Evolutionary conservation across 2,797 vertebrate genomes (phyloP), one percentile per base, ranked within the genome.

Genomic region (Pseudopleuronectes americanus): DNA sequence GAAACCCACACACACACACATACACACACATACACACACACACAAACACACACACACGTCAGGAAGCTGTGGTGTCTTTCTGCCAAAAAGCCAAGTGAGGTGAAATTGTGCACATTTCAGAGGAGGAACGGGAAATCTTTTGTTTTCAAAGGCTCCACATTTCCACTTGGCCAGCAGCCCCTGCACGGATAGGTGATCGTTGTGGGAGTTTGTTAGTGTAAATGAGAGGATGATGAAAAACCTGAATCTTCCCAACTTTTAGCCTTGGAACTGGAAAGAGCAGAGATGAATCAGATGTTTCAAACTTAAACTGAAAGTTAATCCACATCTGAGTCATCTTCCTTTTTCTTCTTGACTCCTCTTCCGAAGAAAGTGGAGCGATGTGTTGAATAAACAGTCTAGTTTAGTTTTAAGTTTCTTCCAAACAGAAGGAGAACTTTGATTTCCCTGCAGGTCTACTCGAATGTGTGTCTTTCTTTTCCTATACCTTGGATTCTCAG

Each of bases 1-100:
- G 63, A 70, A 21, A 71, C 58, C n/a, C n/a, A 67, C 68, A 43
- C 72, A 69, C 56, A 53, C 54, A 71, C 70, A 45, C 70, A 67
- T 47, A 6, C 57, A 58, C 54, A 45, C 38, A 59, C 57, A 55
- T 26, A 19, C 45, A 47, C 45, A 24, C 24, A 24, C 24, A 24
- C 24, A 26, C 26, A 26, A 36, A 55, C 53, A 19, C 43, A 52
- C 64, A 70, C 31, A 23, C 66, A 36, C 57, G 16, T 57, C 4
- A 13, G 58, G 51, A 73, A 74, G 55, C 80, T 48, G 58, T 55
- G 52, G 64, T 62, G 55, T 54, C 49, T 53, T 60, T 38, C n/a
- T 80, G 66, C 79, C 80, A 77, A 80, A 77, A 77, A 80, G 61
- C 56, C 47, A 83, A 84, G 84, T 73, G 70, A 77, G 80, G 80